Percentiles rank a stretch among this genome's conserved stretches.
phyloP scores from a whole-genome alignment of 2,888 invertebrate species.

The Palloptera scutellata region DNA sequence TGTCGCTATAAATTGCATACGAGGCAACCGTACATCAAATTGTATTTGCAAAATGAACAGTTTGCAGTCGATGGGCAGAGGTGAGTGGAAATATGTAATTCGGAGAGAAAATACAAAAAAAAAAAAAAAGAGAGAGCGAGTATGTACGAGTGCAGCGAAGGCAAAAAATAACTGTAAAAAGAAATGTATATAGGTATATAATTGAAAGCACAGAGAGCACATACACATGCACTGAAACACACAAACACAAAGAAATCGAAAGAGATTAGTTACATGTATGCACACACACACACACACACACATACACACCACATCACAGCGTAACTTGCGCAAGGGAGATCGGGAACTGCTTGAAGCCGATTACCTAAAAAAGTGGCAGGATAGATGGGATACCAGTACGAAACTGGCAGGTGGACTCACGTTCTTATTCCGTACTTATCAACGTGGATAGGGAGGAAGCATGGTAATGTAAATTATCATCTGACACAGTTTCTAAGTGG shows the following conservation, averaged over 20 bases:
- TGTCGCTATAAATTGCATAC: slow-evolving; percentile 92
- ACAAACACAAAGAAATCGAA: not conserved
- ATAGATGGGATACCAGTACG: too few species aligned
- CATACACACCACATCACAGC: too few species aligned
- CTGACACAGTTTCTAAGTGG: too few species aligned
- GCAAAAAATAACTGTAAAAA: slow-evolving; percentile 15
- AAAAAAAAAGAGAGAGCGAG: not conserved
- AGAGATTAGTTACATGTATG: not conserved
- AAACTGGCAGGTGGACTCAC: too few species aligned
- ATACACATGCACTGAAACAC: not conserved
- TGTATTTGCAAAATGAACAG: slow-evolving; percentile 91
- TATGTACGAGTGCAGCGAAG: not conserved
- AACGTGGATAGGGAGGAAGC: too few species aligned
- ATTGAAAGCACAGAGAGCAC: not conserved
- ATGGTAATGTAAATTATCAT: too few species aligned
- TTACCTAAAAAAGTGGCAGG: too few species aligned
- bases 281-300: too few species aligned
- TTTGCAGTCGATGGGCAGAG: slow-evolving; percentile 91
- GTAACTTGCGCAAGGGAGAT: too few species aligned
- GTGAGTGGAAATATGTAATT: slow-evolving; percentile 48
- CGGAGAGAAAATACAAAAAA: not conserved
- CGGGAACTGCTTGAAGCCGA: too few species aligned
- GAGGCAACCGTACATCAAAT: slow-evolving; percentile 85
- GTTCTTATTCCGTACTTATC: too few species aligned
- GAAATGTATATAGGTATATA: slow-evolving; percentile 11